Conservation (phyloP, 2,113 vertebrate species). For the Nycticebus coucang region DNA sequence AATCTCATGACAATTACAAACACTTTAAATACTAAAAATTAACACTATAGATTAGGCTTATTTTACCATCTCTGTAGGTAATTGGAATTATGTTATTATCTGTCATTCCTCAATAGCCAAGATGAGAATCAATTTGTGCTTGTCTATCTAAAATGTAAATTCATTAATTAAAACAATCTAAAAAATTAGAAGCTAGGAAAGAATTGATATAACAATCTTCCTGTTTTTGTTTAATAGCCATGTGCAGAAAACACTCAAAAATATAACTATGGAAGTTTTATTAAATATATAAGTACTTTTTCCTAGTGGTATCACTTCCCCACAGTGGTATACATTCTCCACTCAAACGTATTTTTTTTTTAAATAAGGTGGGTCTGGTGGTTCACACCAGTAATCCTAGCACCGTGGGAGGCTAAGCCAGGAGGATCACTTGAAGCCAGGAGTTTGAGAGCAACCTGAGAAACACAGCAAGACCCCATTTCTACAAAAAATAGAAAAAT, state of each 20-base stretch:
- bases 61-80: background rate
- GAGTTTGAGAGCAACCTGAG: too few species aligned
- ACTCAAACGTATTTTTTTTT: background rate
- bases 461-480: too few species aligned
- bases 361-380: too few species aligned
- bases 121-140: constrained; percentile 28
- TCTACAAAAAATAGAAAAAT: too few species aligned
- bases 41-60: background rate
- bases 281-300: constrained; percentile 19
- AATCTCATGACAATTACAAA: constrained; percentile 26
- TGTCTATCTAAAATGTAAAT: constrained; percentile 36
- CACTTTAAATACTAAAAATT: constrained; percentile 57
- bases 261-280: background rate
- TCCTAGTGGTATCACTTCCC: background rate
- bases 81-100: background rate
- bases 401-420: too few species aligned
- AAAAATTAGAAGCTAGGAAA: constrained; percentile 32
- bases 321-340: background rate
- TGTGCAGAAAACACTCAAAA: constrained; percentile 17
- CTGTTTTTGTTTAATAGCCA: constrained; percentile 36
- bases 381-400: too few species aligned
- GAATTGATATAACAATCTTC: background rate
- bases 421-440: too few species aligned
- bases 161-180: constrained; percentile 50
- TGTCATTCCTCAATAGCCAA: constrained; percentile 37